A percentile compares a stretch with the other conserved stretches of the same genome.
Conservation (phyloP, 64 coral and sea anemone genomes). For the Dendrophyllia cribrosa region DNA sequence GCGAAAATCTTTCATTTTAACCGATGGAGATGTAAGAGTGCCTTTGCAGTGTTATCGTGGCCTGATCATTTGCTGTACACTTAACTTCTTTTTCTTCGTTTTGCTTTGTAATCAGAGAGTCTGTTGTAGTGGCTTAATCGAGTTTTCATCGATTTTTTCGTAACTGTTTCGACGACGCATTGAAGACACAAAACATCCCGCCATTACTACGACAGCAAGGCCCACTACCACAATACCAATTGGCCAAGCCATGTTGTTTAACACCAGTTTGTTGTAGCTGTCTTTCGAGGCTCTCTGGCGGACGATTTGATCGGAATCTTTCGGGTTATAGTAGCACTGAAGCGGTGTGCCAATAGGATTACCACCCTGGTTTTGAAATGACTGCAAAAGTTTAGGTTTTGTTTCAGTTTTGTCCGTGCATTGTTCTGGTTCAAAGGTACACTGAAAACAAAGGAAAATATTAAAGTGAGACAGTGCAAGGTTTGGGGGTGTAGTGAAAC, state of each 20-base stretch:
- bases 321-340: slow-evolving; percentile 18
- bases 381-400: neutral
- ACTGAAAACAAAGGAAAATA: neutral
- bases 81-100: too few species aligned
- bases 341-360: neutral
- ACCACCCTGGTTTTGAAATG: neutral
- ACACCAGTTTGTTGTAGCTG: slow-evolving; percentile 44
- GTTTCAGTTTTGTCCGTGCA: neutral
- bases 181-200: neutral
- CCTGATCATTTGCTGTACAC: too few species aligned
- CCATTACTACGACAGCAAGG: neutral
- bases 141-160: neutral
- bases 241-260: slow-evolving; percentile 17
- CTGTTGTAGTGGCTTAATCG: neutral
- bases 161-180: neutral
- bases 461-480: too few species aligned
- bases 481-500: too few species aligned
- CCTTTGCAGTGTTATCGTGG: too few species aligned
- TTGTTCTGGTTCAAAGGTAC: slow-evolving; percentile 18
- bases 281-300: neutral
- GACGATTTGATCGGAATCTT: slow-evolving; percentile 10
- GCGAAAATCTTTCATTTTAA: too few species aligned
- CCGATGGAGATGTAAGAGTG: too few species aligned
- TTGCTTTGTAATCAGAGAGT: neutral
- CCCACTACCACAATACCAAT: slow-evolving; percentile 9